A percentile compares a stretch with the other conserved stretches of the same genome.
These are phyloP conservation scores for Branchellion lobata DNA, from an alignment of 2,888 invertebrate species.

Conservation along the genomic window DNA sequence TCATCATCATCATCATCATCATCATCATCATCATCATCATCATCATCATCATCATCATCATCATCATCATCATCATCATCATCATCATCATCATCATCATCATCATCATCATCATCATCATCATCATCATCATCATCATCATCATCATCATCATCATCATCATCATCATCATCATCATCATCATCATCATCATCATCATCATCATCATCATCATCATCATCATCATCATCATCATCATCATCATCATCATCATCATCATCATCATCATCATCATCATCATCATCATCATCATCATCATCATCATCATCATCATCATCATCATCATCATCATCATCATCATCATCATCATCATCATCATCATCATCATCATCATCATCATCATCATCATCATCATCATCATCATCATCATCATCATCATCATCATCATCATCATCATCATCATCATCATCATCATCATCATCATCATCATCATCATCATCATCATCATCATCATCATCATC, in stretches of 20 bases:
- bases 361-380: constrained; percentile 1
- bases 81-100: constrained; percentile 1
- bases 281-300: neutral
- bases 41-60: too few relatives aligned
- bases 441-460: neutral
- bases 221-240: neutral
- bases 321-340: neutral
- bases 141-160: neutral
- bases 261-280: neutral
- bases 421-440: neutral
- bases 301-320: neutral
- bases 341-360: neutral
- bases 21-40: too few relatives aligned
- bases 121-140: neutral
- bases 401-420: neutral
- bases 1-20: neutral
- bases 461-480: neutral
- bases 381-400: neutral
- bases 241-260: neutral
- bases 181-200: neutral
- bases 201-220: constrained; percentile 1
- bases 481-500: neutral
- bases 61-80: neutral
- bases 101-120: neutral
- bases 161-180: neutral